Base-by-base conservation (phyloP, 2,113 vertebrate species). In the Aleadryas rufinucha region DNA sequence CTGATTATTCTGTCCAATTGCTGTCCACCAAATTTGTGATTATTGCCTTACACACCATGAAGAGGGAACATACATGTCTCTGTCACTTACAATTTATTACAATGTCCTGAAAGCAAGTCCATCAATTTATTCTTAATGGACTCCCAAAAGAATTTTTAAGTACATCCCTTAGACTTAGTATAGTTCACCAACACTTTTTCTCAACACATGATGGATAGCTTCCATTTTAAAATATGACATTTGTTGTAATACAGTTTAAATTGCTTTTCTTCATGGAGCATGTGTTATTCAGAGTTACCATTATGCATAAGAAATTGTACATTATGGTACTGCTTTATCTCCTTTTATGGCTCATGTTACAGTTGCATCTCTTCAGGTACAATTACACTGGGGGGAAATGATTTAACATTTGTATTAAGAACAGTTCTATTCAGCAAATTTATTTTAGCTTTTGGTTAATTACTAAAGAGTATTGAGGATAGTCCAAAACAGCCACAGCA, bases 191-290 rank as follows among this genome's bases (percentile, higher is more conserved):
- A 63, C 75, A 89, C 89, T 97, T 96, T 85, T 91, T 88, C 95
- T 91, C 89, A 90, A 75, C 11, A 39, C 26, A 52, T 97, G 98
- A 98, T 97, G 96, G 97, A 98, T 98, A 77, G 97, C 74, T 97
- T 95, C 96, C 96, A 96, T 98, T 98, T 98, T 98, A 95, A 98
- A 98, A 97, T 97, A 97, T 97, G 98, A 97, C 97, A 96, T 96
- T 97, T 97, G 97, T 98, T 98, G 98, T 96, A 97, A 98, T 98
- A 97, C 94, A 97, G 95, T 95, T 98, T 98, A 98, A 98, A 98
- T 98, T 97, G 98, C 97, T 97, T 98, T 98, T 98, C 94, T 97
- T 97, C 96, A 44, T 26, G 60, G 60, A 97, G 94, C 96, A 97
- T 96, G 95, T 92, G 50, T 98, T 97, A 95, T 96, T 96, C 87